phyloP scores from a whole-genome alignment of 2,797 vertebrate species.

The Notoglanidium macrostoma region DNA sequence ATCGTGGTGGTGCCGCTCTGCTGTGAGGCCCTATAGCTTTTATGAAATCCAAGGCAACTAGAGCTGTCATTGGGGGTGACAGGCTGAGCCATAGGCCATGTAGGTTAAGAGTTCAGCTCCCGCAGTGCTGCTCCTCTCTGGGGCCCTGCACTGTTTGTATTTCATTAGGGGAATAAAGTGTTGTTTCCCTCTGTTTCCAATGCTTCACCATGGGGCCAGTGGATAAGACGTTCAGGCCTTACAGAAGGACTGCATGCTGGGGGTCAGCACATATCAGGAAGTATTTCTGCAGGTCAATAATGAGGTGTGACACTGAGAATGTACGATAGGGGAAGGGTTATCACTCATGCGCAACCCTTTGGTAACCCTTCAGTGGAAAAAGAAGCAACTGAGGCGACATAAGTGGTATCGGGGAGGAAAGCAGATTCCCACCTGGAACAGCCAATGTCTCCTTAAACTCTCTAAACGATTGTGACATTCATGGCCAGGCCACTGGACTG shows the following conservation, averaged over 20 bases:
- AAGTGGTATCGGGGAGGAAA: not conserved
- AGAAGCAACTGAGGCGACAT: not conserved
- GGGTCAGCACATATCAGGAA: constrained; percentile 31
- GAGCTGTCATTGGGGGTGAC: not conserved
- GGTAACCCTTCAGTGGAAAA: constrained; percentile 11
- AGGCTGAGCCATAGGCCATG: not conserved
- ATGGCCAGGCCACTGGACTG: constrained; percentile 62
- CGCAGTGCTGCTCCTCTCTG: constrained; percentile 16
- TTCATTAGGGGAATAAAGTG: not conserved
- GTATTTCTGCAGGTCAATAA: constrained; percentile 42
- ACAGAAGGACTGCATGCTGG: constrained; percentile 22
- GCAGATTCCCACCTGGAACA: constrained; percentile 38
- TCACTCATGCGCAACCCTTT: constrained; percentile 23
- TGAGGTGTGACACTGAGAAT: constrained; percentile 33
- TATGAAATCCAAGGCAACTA: constrained; percentile 14
- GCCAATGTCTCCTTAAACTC: constrained; percentile 18
- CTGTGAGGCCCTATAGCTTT: not conserved
- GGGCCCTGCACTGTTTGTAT: constrained; percentile 14
- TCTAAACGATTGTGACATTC: constrained; percentile 54
- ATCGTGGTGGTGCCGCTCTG: not conserved
- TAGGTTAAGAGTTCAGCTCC: constrained; percentile 20
- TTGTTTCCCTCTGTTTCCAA: constrained; percentile 24
- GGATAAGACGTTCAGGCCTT: constrained; percentile 25
- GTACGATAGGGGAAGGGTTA: constrained; percentile 13
- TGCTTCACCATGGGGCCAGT: constrained; percentile 12